phyloP scores from a whole-genome alignment of 37 sponge, comb jelly and placozoan species.

The Aplysina aerophoba region DNA sequence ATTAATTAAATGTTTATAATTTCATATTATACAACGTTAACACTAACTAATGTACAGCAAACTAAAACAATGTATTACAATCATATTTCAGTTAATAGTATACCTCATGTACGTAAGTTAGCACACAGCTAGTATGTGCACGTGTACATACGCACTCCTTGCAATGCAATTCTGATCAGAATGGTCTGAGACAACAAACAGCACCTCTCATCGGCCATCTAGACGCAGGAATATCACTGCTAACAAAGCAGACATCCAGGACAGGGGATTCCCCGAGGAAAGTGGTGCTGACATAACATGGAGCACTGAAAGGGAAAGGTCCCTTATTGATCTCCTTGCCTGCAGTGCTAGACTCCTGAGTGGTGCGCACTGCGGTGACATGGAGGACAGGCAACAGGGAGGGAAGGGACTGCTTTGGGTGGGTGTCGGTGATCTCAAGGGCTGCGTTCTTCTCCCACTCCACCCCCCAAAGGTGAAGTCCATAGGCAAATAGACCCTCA shows the following conservation, averaged over 20 bases:
- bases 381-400: slow-evolving; percentile 70
- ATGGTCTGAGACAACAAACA: slow-evolving; percentile 66
- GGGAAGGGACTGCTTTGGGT: slow-evolving; percentile 61
- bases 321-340: slow-evolving; percentile 45
- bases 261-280: slow-evolving; percentile 18
- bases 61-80: no score
- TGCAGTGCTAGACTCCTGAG: background rate
- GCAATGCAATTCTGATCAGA: slow-evolving; percentile 25
- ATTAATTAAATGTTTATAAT: no score
- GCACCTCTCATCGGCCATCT: slow-evolving; percentile 73
- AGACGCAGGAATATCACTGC: slow-evolving; percentile 43
- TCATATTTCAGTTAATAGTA: no score
- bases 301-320: slow-evolving; percentile 51
- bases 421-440: slow-evolving; percentile 64
- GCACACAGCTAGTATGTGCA: background rate
- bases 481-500: slow-evolving; percentile 80
- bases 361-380: slow-evolving; percentile 37
- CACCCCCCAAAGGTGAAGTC: slow-evolving; percentile 79
- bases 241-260: slow-evolving; percentile 52
- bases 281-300: slow-evolving; percentile 44
- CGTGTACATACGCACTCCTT: no score
- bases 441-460: slow-evolving; percentile 68
- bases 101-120: no score
- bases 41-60: no score
- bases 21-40: no score